Percentiles rank a stretch among this genome's conserved stretches.
Evolutionary conservation across 2,797 vertebrate genomes (phyloP).

Genomic region (Selene dorsalis): DNA sequence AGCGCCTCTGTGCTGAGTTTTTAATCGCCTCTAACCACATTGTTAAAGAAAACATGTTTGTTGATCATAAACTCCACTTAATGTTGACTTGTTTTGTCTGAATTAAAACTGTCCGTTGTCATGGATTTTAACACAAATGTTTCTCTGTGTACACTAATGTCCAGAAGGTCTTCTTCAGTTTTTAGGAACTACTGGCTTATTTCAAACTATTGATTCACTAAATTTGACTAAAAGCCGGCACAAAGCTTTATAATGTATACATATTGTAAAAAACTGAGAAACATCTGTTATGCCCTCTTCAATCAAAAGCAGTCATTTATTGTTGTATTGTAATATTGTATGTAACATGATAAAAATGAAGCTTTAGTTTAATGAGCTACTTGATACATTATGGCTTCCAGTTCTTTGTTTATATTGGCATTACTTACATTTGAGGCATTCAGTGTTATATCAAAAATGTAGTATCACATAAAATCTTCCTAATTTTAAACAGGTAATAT

Average conservation of each 20-base stretch:
- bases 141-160: conserved; percentile 4
- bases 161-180: neutral
- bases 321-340: neutral
- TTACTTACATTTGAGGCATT: neutral
- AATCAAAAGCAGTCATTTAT: neutral
- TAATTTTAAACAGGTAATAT: neutral
- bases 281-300: neutral
- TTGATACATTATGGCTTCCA: neutral
- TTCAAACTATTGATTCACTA: neutral
- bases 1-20: neutral
- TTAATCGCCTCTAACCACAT: conserved; percentile 2
- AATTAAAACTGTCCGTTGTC: conserved; percentile 15
- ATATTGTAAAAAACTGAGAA: neutral
- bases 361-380: neutral
- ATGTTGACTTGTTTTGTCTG: conserved; percentile 16
- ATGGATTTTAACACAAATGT: conserved; percentile 29
- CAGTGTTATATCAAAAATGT: neutral
- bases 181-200: neutral
- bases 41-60: neutral
- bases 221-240: neutral
- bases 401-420: neutral
- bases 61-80: conserved; percentile 9
- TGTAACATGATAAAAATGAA: neutral
- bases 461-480: no score
- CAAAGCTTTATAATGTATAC: neutral